Evolutionary conservation across 1,140 invertebrate genomes (phyloP).

Genomic region (Trichomalopsis sarcophagae): DNA sequence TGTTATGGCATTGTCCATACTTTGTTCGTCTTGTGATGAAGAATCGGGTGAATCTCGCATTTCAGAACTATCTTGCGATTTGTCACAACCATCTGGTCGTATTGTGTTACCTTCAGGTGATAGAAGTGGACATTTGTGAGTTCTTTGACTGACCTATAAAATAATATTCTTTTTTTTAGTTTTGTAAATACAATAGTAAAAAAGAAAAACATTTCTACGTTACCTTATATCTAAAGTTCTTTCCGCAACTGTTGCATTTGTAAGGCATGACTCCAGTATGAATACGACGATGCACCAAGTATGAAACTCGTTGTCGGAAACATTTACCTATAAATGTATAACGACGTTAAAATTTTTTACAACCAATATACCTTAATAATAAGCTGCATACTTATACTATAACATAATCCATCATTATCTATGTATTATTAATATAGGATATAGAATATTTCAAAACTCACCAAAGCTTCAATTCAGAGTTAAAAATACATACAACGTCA

Average conservation of each 20-base stretch:
- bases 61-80: slow-evolving; percentile 63
- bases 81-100: slow-evolving; percentile 74
- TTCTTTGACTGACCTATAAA: slow-evolving; percentile 83
- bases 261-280: slow-evolving; percentile 90
- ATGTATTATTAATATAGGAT: too few species aligned
- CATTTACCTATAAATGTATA: slow-evolving; percentile 81
- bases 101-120: slow-evolving; percentile 75
- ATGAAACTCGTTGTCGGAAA: slow-evolving; percentile 90
- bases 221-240: slow-evolving; percentile 90
- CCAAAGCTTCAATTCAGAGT: neutral
- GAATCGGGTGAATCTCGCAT: slow-evolving; percentile 39
- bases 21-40: slow-evolving; percentile 12
- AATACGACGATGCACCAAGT: slow-evolving; percentile 88
- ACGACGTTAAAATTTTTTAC: neutral
- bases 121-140: slow-evolving; percentile 84
- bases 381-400: neutral
- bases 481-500: slow-evolving; percentile 9
- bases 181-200: neutral
- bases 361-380: neutral
- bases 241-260: slow-evolving; percentile 86
- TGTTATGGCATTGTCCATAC: neutral
- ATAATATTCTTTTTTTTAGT: slow-evolving; percentile 6
- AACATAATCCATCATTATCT: too few species aligned
- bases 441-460: neutral
- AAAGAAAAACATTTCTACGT: slow-evolving; percentile 22